Evolutionary conservation across 1,140 invertebrate species (phyloP), one percentile per base, ranked within the genome.

Genomic region (Drosophila ercepeae): DNA sequence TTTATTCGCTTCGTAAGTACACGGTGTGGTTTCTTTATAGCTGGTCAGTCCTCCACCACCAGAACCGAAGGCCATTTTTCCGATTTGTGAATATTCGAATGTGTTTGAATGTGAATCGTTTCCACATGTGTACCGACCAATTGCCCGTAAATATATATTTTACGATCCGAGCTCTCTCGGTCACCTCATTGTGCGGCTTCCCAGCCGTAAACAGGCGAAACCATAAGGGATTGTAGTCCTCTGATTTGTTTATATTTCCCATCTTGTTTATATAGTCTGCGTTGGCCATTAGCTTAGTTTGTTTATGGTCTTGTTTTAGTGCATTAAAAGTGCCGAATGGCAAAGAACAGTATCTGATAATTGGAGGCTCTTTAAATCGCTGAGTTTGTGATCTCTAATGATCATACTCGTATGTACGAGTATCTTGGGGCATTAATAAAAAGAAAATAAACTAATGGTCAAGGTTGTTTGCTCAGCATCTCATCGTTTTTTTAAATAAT

Each of bases 141-240:
- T 67, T 25, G 64, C 39, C 60, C 60, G 21, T 67, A 53, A 67
- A 45, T 53, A 41, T 36, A 54, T 65, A 27, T 53, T 67, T 67
- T 45, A 67, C 39, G 60, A 67, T 67, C 21, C 34, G 4, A 23
- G 13, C 19, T 44, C 11, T 45, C 39, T 14, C 27, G 34, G 32
- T 13, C 32, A 34, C 23, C 39, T 13, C 36, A 53, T 41, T 18
- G 39, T 32, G 39, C 19, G 14, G 32, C 44, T 46, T 23, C 11
- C 23, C 21, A 11, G 21, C 2, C 21, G 21, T 21, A 21, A 21
- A 21, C 21, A 21, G 2, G 21, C 21, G 4, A 21, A 21, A 21
- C 29, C 6, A 7, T 32, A 32, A 6, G 6, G 29, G 29, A 32
- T 6, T 11, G 6, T 32, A 11, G 36, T 14, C 13, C 36, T 14